phyloP scores from a whole-genome alignment of 2,113 vertebrate species.

The Diadophis punctatus region DNA sequence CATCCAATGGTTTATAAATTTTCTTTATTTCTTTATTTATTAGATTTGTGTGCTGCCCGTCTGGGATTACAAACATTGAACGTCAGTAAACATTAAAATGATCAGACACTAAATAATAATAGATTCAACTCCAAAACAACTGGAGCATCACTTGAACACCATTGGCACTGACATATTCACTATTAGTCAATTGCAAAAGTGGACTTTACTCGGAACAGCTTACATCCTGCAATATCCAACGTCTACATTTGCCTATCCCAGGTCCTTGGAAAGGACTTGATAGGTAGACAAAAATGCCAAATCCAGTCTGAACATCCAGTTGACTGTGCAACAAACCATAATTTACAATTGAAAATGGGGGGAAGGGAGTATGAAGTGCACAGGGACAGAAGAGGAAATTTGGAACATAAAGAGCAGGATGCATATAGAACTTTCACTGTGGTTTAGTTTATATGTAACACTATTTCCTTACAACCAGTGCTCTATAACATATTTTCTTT shows the following conservation, averaged over 20 bases:
- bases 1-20: neutral
- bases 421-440: neutral
- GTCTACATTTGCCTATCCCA: neutral
- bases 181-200: neutral
- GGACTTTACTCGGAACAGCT: neutral
- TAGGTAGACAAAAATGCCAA: neutral
- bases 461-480: neutral
- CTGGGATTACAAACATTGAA: too few relatives aligned
- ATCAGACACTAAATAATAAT: neutral
- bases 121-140: neutral
- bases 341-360: neutral
- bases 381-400: neutral
- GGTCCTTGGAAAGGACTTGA: neutral
- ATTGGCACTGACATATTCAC: neutral
- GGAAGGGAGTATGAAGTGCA: too few relatives aligned
- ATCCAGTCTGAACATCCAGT: neutral
- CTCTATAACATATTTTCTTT: neutral
- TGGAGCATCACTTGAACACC: neutral
- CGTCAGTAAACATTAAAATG: neutral
- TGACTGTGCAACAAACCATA: neutral
- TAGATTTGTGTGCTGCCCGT: neutral
- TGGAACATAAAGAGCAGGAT: neutral
- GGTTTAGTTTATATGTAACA: neutral
- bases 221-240: neutral
- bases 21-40: neutral